These are phyloP conservation scores for Lanistes nyassanus DNA, from an alignment of 1,140 invertebrate species.

Conservation along the genomic window DNA sequence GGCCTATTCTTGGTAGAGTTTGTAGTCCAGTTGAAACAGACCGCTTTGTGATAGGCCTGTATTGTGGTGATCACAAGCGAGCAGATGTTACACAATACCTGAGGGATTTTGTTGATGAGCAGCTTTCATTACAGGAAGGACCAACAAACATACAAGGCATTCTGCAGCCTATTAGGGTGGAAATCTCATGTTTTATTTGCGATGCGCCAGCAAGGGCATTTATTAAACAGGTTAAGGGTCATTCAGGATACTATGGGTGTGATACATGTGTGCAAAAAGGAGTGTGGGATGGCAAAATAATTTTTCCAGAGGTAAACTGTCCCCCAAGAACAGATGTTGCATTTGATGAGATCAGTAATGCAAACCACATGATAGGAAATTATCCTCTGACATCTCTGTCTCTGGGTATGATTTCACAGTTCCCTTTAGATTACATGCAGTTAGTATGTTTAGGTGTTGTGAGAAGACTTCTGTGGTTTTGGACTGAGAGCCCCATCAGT, in stretches of 20 bases:
- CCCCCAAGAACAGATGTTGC: slow-evolving; percentile 36
- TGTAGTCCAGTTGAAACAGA: slow-evolving; percentile 7
- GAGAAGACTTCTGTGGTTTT: slow-evolving; percentile 55
- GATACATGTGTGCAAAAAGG: slow-evolving; percentile 40
- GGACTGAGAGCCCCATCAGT: slow-evolving; percentile 41
- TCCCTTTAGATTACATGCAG: slow-evolving; percentile 65
- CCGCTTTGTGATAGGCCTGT: slow-evolving; percentile 40
- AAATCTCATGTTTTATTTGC: slow-evolving; percentile 53
- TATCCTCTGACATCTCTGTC: slow-evolving; percentile 45
- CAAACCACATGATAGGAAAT: slow-evolving; percentile 53
- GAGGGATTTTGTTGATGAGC: slow-evolving; percentile 48
- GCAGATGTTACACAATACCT: slow-evolving; percentile 38
- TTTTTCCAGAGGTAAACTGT: slow-evolving; percentile 38
- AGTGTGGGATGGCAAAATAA: slow-evolving; percentile 31
- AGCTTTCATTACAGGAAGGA: neutral
- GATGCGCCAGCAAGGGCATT: slow-evolving; percentile 65
- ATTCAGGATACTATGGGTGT: slow-evolving; percentile 42
- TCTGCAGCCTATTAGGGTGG: slow-evolving; percentile 30
- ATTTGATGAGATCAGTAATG: slow-evolving; percentile 46
- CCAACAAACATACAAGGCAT: slow-evolving; percentile 35
- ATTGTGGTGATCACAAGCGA: slow-evolving; percentile 52
- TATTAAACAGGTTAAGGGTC: slow-evolving; percentile 60
- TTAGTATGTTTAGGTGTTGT: slow-evolving; percentile 65
- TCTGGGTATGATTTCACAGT: slow-evolving; percentile 58
- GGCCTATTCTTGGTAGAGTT: slow-evolving; percentile 44